Conservation (phyloP, 2,113 vertebrate species). For the Dasyornis broadbenti region DNA sequence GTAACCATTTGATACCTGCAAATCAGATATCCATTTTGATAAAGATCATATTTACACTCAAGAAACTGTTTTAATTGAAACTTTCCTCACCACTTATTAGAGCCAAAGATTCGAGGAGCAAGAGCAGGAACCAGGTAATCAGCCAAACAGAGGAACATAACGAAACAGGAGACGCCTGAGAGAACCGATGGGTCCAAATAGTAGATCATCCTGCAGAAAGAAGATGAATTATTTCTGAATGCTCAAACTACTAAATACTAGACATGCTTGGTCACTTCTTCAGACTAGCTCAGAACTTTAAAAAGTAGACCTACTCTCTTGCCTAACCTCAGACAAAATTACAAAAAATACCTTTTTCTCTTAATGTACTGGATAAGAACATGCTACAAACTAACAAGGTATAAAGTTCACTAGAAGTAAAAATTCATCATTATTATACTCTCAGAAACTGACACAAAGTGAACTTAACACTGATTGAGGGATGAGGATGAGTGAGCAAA, state of each 20-base stretch:
- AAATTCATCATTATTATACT: neutral
- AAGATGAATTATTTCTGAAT: neutral
- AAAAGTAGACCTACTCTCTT: neutral
- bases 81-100: slow-evolving; percentile 89
- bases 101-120: slow-evolving; percentile 91
- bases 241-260: neutral
- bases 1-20: neutral
- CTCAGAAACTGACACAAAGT: neutral
- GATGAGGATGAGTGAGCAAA: neutral
- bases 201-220: slow-evolving; percentile 85
- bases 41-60: neutral
- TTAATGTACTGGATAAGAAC: neutral
- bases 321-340: neutral
- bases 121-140: slow-evolving; percentile 96
- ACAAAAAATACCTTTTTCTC: neutral
- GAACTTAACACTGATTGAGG: neutral
- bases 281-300: neutral
- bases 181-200: slow-evolving; percentile 95
- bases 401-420: neutral
- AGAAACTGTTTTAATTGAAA: neutral
- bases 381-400: neutral
- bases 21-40: neutral
- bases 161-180: slow-evolving; percentile 88
- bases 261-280: neutral
- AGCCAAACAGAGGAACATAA: slow-evolving; percentile 94